A percentile compares a stretch with the other conserved stretches of the same genome.
Conservation (phyloP, 2,888 invertebrate species). For the Coelopa pilipes region DNA sequence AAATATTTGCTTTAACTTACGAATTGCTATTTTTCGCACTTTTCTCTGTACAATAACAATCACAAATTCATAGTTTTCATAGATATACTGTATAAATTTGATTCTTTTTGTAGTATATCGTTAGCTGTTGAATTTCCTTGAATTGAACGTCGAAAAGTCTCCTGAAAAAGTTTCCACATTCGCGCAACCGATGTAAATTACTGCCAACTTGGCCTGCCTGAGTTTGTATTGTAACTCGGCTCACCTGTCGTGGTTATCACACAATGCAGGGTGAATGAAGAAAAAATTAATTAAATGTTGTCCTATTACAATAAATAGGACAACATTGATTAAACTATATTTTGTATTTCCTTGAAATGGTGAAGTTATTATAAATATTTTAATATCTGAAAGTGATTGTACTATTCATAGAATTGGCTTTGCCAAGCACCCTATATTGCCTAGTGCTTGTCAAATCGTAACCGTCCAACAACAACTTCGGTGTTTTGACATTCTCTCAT, state of each 20-base stretch:
- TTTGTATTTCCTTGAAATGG: too few species aligned
- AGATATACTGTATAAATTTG: background rate
- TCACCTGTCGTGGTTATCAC: slow-evolving; percentile 30
- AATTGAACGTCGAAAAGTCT: background rate
- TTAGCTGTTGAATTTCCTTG: background rate
- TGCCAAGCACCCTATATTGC: too few species aligned
- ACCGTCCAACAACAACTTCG: too few species aligned
- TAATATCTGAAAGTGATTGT: too few species aligned
- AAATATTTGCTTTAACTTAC: slow-evolving; percentile 13
- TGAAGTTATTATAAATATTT: too few species aligned
- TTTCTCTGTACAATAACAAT: background rate
- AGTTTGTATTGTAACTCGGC: background rate
- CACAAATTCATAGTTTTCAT: slow-evolving; percentile 1
- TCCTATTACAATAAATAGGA: too few species aligned
- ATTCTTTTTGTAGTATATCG: background rate
- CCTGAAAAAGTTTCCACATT: background rate
- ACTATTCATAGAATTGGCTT: too few species aligned
- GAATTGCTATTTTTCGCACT: background rate
- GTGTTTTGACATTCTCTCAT: slow-evolving; percentile 41
- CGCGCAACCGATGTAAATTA: slow-evolving; percentile 8
- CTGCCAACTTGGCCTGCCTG: slow-evolving; percentile 36
- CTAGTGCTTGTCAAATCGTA: background rate
- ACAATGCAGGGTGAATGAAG: slow-evolving; percentile 34
- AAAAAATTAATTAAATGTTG: background rate
- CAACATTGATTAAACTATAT: too few species aligned